A percentile compares a stretch with the other conserved stretches of the same genome.
Conservation (phyloP, 2,888 invertebrate genomes). For the Polietes domitor region DNA sequence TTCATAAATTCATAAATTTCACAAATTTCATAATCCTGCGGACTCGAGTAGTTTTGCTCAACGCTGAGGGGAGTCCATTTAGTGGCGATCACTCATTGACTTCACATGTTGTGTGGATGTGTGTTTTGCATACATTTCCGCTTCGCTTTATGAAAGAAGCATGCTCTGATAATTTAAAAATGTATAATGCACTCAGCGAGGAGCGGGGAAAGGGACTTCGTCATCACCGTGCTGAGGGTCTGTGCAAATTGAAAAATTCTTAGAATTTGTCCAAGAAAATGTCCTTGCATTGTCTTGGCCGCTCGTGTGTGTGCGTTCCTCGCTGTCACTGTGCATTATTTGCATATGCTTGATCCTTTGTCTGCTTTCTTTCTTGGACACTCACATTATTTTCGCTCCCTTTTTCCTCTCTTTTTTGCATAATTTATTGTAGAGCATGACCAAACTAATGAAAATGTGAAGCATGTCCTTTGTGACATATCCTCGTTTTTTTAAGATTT, state of each 20-base stretch:
- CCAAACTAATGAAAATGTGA: constrained; percentile 40
- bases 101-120: background rate
- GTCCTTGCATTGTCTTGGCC: constrained; percentile 37
- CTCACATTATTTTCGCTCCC: constrained; percentile 8
- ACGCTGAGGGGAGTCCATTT: background rate
- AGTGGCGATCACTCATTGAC: background rate
- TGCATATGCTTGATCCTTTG: constrained; percentile 55
- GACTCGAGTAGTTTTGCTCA: background rate
- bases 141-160: constrained; percentile 1
- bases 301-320: too few relatives aligned
- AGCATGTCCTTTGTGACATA: constrained; percentile 53
- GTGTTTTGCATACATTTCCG: background rate
- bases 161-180: background rate
- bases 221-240: background rate
- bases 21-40: background rate
- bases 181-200: background rate
- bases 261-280: constrained; percentile 46
- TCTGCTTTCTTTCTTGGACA: constrained; percentile 10
- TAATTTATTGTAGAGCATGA: constrained; percentile 64
- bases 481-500: constrained; percentile 1
- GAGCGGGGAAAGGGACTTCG: constrained; percentile 21
- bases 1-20: constrained; percentile 45
- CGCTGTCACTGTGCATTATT: constrained; percentile 38
- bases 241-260: constrained; percentile 45
- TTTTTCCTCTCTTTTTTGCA: constrained; percentile 3